A percentile compares a stretch with the other conserved stretches of the same genome.
phyloP scores from a whole-genome alignment of 2,888 invertebrate species.

The Mayetiola destructor region DNA sequence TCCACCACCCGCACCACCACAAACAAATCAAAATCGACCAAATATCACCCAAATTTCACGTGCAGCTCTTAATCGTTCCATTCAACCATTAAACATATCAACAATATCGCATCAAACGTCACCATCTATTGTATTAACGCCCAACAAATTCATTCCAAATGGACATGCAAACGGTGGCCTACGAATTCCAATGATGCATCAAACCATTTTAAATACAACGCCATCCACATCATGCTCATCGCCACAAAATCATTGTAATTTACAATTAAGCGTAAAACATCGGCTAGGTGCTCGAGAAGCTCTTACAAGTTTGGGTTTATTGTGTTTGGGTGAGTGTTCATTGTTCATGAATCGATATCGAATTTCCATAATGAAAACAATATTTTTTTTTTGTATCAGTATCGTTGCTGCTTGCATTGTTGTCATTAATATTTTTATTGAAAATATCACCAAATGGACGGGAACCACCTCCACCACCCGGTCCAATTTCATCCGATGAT shows the following conservation, averaged over 20 bases:
- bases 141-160: constrained; percentile 24
- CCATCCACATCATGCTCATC: constrained; percentile 25
- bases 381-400: constrained; percentile 35
- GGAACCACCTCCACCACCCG: constrained; percentile 31
- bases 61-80: constrained; percentile 31
- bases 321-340: constrained; percentile 46
- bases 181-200: constrained; percentile 33
- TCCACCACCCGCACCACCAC: constrained; percentile 29
- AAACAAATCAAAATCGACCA: background rate
- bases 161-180: constrained; percentile 29
- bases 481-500: constrained; percentile 52
- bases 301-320: constrained; percentile 66
- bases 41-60: constrained; percentile 16
- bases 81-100: constrained; percentile 51
- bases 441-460: constrained; percentile 56
- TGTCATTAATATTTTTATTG: constrained; percentile 71
- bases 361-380: background rate
- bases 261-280: constrained; percentile 31
- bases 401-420: constrained; percentile 64
- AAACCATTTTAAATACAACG: constrained; percentile 26
- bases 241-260: constrained; percentile 25
- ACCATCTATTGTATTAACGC: constrained; percentile 17
- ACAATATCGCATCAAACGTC: constrained; percentile 34
- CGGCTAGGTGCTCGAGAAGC: constrained; percentile 58
- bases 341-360: no score